Base-by-base conservation (phyloP, 2,888 invertebrate species). In the Pheosia gnoma region DNA sequence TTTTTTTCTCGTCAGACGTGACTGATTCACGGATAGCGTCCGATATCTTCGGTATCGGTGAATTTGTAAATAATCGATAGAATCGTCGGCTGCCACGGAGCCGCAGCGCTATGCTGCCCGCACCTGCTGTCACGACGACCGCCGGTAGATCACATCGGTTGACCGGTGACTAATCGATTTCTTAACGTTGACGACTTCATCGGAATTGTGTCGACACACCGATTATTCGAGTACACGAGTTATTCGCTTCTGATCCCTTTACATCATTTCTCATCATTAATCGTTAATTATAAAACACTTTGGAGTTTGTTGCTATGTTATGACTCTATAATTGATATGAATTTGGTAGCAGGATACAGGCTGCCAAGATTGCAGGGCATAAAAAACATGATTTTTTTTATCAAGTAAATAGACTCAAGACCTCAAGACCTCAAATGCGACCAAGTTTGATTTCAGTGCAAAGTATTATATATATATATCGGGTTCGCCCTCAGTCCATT, bases 1-100 rank as follows among this genome's bases (percentile, higher is more conserved):
- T 89, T 87, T 88, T 37, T 88, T 88, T 83, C 76, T 82, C 78
- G 74, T 75, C 79, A 79, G 80, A 88, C 92, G 91, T 91, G 91
- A 89, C 86, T 80, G 80, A 74, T 74, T 70, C 79, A 75, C 76
- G 82, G 77, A 79, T 79, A 81, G 79, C 79, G 77, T 77, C 76
- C 72, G 75, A 81, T 70, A 70, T 66, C 65, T 77, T 61, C 74
- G 80, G 76, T 73, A 80, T 82, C 84, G 81, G 81, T 82, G 86
- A 85, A 86, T 87, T 91, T 88, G 85, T 87, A 84, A 85, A 88
- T 89, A 90, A 90, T 89, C 86, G 86, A 85, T 87, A 81, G 81
- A 82, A 84, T 86, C 82, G 81, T 78, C 75, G 77, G 81, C 81
- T 80, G 84, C 82, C 81, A 84, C 81, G 80, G 85, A 87, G 85